These are phyloP conservation scores for Circaetus cinerascens DNA, from an alignment of 2,113 vertebrate species.

Conservation along the genomic window DNA sequence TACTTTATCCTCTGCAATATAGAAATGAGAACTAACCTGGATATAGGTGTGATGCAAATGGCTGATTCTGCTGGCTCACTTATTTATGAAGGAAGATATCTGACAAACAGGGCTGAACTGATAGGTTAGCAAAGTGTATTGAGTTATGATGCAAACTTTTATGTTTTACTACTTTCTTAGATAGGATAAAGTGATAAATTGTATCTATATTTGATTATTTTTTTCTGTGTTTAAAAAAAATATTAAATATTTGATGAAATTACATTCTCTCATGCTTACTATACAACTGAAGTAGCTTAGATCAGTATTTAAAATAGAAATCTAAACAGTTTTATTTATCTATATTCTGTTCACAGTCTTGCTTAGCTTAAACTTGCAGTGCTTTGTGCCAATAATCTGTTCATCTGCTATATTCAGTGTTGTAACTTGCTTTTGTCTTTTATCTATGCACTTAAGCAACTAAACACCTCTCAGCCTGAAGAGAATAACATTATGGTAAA, in stretches of 20 bases:
- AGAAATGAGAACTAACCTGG: not conserved
- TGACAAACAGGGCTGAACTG: not conserved
- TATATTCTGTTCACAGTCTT: not conserved
- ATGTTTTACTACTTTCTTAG: not conserved
- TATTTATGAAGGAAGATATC: not conserved
- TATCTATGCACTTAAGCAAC: conserved; percentile 78
- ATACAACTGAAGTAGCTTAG: not conserved
- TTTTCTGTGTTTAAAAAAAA: not conserved
- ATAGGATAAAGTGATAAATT: not conserved
- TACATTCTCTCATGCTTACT: not conserved
- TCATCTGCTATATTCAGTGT: conserved; percentile 48
- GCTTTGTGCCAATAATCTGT: not conserved
- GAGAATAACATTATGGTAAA: conserved; percentile 88
- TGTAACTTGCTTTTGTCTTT: conserved; percentile 78
- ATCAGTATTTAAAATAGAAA: not conserved
- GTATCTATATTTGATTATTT: not conserved
- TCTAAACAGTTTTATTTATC: not conserved
- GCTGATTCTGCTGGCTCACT: not conserved
- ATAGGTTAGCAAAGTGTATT: not conserved
- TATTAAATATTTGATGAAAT: not conserved
- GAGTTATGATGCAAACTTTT: not conserved
- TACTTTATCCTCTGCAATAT: not conserved
- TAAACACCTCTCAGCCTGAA: conserved; percentile 79
- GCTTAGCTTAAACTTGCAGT: not conserved
- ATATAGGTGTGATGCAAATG: not conserved